A percentile compares a stretch with the other conserved stretches of the same genome.
phyloP scores from a whole-genome alignment of 2,888 invertebrate species.

The Antitype chi region DNA sequence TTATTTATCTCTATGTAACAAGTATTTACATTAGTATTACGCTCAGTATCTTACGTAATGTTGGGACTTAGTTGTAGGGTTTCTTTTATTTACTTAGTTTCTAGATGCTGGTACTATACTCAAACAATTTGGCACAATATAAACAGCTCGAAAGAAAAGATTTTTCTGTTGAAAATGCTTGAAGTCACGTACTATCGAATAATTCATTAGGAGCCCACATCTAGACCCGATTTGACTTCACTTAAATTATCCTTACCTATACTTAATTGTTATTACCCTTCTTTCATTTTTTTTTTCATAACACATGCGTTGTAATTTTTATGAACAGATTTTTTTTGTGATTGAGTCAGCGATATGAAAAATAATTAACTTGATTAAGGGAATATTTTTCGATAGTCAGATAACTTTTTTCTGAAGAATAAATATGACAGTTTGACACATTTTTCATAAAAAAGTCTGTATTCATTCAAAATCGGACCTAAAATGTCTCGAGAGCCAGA shows the following conservation, averaged over 20 bases:
- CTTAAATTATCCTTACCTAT: too few relatives aligned
- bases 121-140: constrained; percentile 19
- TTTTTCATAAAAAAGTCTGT: background rate
- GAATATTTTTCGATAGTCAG: background rate
- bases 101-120: background rate
- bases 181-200: background rate
- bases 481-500: background rate
- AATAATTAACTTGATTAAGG: background rate
- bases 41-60: constrained; percentile 13
- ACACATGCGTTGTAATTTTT: background rate
- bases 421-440: too few relatives aligned
- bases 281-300: background rate
- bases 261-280: background rate
- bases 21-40: constrained; percentile 33
- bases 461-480: background rate
- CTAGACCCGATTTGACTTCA: background rate
- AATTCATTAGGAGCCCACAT: background rate
- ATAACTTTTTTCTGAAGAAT: background rate
- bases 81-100: constrained; percentile 7
- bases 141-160: background rate
- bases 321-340: background rate
- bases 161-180: background rate
- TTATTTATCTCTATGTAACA: constrained; percentile 45
- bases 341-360: background rate
- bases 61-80: background rate